Evolutionary conservation across 92 coral and sea anemone species (phyloP).

Genomic region (Zoanthus sociatus): DNA sequence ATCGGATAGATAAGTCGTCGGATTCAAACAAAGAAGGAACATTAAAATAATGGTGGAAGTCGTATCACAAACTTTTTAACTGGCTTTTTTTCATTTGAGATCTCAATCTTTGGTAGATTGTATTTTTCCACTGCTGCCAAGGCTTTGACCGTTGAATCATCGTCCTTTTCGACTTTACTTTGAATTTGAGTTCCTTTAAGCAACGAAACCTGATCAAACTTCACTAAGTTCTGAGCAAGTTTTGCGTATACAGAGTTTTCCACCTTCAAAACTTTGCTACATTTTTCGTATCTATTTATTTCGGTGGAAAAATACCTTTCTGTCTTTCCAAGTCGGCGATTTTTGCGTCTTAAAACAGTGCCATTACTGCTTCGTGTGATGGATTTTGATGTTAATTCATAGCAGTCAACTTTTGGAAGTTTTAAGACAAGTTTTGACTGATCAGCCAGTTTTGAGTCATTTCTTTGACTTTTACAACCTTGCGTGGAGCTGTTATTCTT

Average conservation of each 20-base stretch:
- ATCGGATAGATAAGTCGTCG: no score
- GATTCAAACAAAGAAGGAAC: no score
- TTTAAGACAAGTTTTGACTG: constrained; percentile 18
- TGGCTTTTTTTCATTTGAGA: background rate
- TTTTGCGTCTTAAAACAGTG: background rate
- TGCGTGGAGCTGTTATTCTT: background rate
- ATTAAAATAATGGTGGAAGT: constrained; percentile 9
- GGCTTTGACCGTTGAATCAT: constrained; percentile 5
- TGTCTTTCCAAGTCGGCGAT: background rate
- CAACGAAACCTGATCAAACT: constrained; percentile 14
- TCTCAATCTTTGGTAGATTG: constrained; percentile 23
- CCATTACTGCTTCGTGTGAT: constrained; percentile 8
- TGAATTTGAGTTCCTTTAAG: constrained; percentile 28
- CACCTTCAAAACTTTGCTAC: constrained; percentile 9
- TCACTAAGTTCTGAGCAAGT: constrained; percentile 4
- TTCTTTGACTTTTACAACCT: background rate
- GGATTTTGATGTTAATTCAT: constrained; percentile 25
- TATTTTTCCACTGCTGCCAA: constrained; percentile 26
- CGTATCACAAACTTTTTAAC: constrained; percentile 28
- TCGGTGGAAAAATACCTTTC: background rate
- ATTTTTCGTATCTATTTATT: background rate
- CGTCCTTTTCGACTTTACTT: background rate
- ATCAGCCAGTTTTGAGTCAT: background rate
- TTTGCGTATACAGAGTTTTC: background rate
- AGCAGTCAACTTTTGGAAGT: constrained; percentile 34